Conservation (phyloP, 2,888 invertebrate species). For the Amiota communis region DNA sequence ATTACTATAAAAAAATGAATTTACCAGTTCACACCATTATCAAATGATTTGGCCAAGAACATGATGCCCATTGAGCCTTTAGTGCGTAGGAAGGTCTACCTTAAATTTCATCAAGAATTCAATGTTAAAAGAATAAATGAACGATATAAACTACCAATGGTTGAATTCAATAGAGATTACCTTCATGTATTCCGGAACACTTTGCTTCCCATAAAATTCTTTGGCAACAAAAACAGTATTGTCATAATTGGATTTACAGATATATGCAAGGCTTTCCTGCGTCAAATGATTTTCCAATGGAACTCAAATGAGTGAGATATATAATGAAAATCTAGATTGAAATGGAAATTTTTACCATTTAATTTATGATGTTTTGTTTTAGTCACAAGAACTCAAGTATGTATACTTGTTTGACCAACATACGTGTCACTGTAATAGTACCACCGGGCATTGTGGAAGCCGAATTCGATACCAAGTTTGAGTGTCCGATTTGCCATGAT, state of each 20-base stretch:
- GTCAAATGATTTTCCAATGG: conserved; percentile 61
- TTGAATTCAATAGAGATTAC: conserved; percentile 45
- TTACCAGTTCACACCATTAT: conserved; percentile 35
- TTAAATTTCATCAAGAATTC: neutral
- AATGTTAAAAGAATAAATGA: fast-evolving
- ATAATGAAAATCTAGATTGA: too few relatives aligned
- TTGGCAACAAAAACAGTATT: conserved; percentile 48
- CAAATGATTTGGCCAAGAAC: conserved; percentile 55
- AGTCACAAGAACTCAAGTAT: conserved; percentile 49
- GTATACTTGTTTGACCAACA: conserved; percentile 54
- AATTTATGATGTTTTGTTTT: neutral
- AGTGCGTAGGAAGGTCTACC: conserved; percentile 43
- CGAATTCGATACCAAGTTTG: conserved; percentile 57
- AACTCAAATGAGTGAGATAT: conserved; percentile 54
- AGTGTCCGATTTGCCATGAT: conserved; percentile 49
- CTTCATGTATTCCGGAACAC: conserved; percentile 53
- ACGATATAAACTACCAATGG: conserved; percentile 2
- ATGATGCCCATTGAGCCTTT: conserved; percentile 65
- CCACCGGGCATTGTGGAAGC: conserved; percentile 60
- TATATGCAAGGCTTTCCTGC: conserved; percentile 60
- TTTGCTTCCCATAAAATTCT: conserved; percentile 49
- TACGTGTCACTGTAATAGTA: conserved; percentile 57
- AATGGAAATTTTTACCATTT: neutral
- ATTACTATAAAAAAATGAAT: too few relatives aligned
- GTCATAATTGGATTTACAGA: conserved; percentile 64